These are phyloP conservation scores for Epizoanthus rinbou DNA, from an alignment of 92 coral and sea anemone species.

Conservation along the genomic window DNA sequence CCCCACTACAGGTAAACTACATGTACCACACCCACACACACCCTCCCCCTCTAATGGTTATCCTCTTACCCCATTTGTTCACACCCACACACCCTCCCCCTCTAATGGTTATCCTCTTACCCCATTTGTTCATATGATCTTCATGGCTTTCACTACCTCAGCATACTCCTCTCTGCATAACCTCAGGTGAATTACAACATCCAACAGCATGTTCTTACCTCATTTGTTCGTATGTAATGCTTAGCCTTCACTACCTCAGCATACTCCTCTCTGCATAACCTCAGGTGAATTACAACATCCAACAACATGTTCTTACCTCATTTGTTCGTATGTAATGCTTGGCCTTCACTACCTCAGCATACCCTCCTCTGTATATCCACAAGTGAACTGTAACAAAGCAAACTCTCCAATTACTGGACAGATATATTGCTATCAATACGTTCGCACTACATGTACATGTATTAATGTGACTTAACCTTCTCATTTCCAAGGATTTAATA, in stretches of 20 bases:
- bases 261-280: constrained; percentile 52
- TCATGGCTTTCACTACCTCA: constrained; percentile 85
- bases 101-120: constrained; percentile 35
- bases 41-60: neutral
- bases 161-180: constrained; percentile 55
- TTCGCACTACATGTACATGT: neutral
- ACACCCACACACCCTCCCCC: neutral
- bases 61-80: constrained; percentile 72
- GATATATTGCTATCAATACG: too few relatives aligned
- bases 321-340: constrained; percentile 90
- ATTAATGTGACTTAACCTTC: too few relatives aligned
- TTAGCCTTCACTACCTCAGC: constrained; percentile 86
- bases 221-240: constrained; percentile 86
- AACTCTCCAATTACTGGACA: too few relatives aligned
- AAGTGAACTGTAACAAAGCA: constrained; percentile 71
- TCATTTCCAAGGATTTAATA: too few relatives aligned
- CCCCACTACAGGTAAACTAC: neutral
- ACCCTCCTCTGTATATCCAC: constrained; percentile 90
- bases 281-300: neutral
- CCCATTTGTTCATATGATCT: constrained; percentile 85
- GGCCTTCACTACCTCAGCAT: constrained; percentile 79
- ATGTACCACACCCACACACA: neutral
- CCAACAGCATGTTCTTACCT: constrained; percentile 46
- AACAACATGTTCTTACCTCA: constrained; percentile 53
- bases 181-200: neutral